phyloP scores from a whole-genome alignment of 2,113 vertebrate genomes.

The Pangasianodon gigas region DNA sequence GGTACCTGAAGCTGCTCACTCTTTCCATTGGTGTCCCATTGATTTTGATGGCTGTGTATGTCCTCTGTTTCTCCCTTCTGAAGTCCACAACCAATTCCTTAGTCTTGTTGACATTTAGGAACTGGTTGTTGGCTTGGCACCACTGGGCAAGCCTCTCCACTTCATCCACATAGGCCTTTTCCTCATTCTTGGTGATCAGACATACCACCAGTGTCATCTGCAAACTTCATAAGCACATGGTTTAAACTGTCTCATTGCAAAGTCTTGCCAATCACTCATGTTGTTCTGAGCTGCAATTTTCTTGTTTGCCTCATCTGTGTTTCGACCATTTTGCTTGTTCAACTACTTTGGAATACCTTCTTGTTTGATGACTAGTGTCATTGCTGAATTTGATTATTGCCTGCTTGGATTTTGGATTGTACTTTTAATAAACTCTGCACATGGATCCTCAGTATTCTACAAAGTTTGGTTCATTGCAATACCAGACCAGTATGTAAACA shows the following conservation, averaged over 20 bases:
- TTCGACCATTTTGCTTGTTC: neutral
- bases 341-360: neutral
- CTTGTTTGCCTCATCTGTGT: neutral
- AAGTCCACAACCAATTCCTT: neutral
- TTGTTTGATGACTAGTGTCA: neutral
- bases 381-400: neutral
- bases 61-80: neutral
- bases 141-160: neutral
- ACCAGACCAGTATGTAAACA: neutral
- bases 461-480: neutral
- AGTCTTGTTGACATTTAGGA: neutral
- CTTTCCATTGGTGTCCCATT: neutral
- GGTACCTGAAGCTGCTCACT: neutral
- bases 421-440: neutral
- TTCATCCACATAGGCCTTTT: neutral
- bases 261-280: neutral
- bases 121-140: neutral
- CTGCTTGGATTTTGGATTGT: neutral
- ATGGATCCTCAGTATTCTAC: neutral
- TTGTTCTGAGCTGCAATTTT: neutral
- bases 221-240: neutral
- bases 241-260: neutral
- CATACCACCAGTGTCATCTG: neutral
- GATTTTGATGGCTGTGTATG: neutral
- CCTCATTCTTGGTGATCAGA: neutral